phyloP scores from a whole-genome alignment of 1,140 invertebrate genomes.

The Lordiphosa stackelbergi region DNA sequence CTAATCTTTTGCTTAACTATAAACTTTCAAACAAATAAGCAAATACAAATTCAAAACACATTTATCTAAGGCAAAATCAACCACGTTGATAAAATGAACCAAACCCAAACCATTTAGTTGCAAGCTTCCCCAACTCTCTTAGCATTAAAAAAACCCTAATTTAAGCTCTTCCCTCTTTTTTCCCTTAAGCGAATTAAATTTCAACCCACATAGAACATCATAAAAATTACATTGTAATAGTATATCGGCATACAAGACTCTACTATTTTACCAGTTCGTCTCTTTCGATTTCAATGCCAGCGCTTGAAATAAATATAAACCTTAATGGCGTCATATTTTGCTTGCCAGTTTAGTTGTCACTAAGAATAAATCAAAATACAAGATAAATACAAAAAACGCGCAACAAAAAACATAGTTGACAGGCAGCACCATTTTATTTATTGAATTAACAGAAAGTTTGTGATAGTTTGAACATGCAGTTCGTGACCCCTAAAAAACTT shows the following conservation, averaged over 20 bases:
- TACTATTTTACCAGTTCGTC: conserved; percentile 3
- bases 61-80: too few species aligned
- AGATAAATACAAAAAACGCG: conserved; percentile 36
- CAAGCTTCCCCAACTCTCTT: too few species aligned
- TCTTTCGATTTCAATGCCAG: conserved; percentile 1
- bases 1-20: too few species aligned
- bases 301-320: background rate
- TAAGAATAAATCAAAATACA: conserved; percentile 60
- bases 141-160: too few species aligned
- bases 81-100: too few species aligned
- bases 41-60: too few species aligned
- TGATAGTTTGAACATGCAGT: conserved; percentile 9
- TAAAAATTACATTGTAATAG: conserved; percentile 1
- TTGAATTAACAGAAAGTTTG: conserved; percentile 34
- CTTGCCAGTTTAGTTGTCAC: conserved; percentile 49
- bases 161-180: too few species aligned
- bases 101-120: too few species aligned
- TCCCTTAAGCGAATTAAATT: conserved; percentile 1
- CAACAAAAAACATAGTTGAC: conserved; percentile 17
- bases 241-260: conserved; percentile 15
- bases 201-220: conserved; percentile 15
- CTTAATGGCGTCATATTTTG: conserved; percentile 47
- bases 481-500: conserved; percentile 6
- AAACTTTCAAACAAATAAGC: too few species aligned
- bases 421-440: conserved; percentile 14